Evolutionary conservation across 2,888 invertebrate genomes (phyloP), one percentile per base, ranked within the genome.

Genomic region (Operophtera brumata): DNA sequence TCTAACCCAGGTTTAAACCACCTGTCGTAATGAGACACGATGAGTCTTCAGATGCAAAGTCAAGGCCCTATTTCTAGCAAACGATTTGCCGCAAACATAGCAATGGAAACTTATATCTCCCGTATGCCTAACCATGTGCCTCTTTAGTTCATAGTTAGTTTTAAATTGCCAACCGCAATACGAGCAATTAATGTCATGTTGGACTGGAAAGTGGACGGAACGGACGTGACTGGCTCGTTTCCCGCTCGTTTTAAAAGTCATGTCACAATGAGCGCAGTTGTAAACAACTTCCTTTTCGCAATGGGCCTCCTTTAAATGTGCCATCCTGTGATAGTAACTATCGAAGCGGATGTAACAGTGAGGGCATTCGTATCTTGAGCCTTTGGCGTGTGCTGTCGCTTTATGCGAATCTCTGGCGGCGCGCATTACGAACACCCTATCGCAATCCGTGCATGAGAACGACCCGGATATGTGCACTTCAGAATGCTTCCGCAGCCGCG

Each of bases 361-460:
- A 0, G 90, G 89, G 35, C 90, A 90, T 60, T 84, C 82, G 50
- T 89, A 88, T 54, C 89, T 69, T 0, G 84, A 85, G 0, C 75
- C 79, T 67, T 87, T 86, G 0, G 81, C 74, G 41, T 89, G 88
- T 0, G 77, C 78, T 0, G 78, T 75, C 0, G 83, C 82, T 47
- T 84, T 86, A 40, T 89, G 89, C 0, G 82, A 78, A 39, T 89
- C 87, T 49, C 89, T 79, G 0, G 85, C 82, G 0, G 82, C 80
- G 6, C 86, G 75, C 81, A 84, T 82, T 0, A 71, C 75, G 46
- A 89, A 90, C 0, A 79, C 69, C 37, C 75, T 75, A 0, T 75
- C 82, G 55, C 89, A 90, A 50, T 80, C 78, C 32, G 82, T 78
- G 57, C 89, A 90, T 0, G 86, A 79, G 48, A 88, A 89, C 1